Conservation (phyloP, 2,113 vertebrate species). For the Tetraodon nigroviridis region DNA sequence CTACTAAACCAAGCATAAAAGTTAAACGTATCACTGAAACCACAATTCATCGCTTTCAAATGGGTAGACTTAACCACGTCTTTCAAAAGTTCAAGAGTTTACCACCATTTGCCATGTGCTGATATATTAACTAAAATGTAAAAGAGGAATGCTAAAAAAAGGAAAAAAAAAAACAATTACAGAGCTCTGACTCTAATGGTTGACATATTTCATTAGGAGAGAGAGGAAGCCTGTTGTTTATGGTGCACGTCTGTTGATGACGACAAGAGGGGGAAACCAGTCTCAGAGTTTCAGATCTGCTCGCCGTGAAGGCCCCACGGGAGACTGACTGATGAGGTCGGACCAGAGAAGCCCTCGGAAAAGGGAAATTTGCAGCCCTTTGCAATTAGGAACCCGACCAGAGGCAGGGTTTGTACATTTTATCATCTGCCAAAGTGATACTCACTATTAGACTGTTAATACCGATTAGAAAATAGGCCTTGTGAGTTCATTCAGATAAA, state of each 20-base stretch:
- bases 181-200: slow-evolving; percentile 39
- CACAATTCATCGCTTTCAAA: slow-evolving; percentile 14
- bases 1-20: neutral
- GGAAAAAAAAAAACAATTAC: slow-evolving; percentile 14
- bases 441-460: slow-evolving; percentile 21
- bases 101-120: neutral
- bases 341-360: slow-evolving; percentile 80
- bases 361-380: slow-evolving; percentile 85
- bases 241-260: slow-evolving; percentile 80
- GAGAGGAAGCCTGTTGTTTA: slow-evolving; percentile 92
- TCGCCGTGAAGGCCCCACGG: slow-evolving; percentile 76
- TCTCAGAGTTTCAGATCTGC: slow-evolving; percentile 75
- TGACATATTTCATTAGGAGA: slow-evolving; percentile 48
- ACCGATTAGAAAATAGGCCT: neutral
- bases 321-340: slow-evolving; percentile 78
- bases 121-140: slow-evolving; percentile 6
- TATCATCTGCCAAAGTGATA: slow-evolving; percentile 30
- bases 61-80: neutral
- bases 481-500: slow-evolving; percentile 8
- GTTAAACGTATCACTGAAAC: slow-evolving; percentile 16
- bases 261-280: slow-evolving; percentile 78
- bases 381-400: slow-evolving; percentile 80
- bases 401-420: slow-evolving; percentile 34
- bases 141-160: slow-evolving; percentile 5
- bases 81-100: slow-evolving; percentile 52